phyloP scores from a whole-genome alignment of 2,888 invertebrate species.

The Lagria hirta region DNA sequence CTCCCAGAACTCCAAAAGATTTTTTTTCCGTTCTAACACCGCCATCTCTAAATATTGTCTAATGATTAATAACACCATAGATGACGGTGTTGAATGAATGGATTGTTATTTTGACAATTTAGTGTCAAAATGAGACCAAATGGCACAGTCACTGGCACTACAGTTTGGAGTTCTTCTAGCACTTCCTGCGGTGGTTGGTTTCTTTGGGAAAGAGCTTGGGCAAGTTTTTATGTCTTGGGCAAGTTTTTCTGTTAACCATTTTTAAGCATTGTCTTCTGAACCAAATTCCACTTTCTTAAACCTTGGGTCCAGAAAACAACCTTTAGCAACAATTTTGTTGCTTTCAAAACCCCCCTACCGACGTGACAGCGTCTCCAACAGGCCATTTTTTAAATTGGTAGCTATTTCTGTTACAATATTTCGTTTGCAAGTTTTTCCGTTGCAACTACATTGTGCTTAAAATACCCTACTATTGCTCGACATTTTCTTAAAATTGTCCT shows the following conservation, averaged over 20 bases:
- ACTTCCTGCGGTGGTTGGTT: no score
- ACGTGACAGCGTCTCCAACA: constrained; percentile 1
- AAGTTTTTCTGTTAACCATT: constrained; percentile 26
- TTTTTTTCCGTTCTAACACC: no score
- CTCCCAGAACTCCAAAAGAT: no score
- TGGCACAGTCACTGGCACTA: no score
- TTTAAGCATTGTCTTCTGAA: constrained; percentile 26
- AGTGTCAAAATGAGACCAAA: no score
- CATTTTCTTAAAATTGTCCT: constrained; percentile 31
- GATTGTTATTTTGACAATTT: no score
- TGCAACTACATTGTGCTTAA: constrained; percentile 23
- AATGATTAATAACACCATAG: no score
- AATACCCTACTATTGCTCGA: constrained; percentile 29
- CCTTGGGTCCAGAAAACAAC: constrained; percentile 32
- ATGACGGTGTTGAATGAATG: no score
- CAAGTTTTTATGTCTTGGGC: constrained; percentile 26
- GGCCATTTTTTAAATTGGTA: background rate
- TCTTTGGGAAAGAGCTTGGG: no score
- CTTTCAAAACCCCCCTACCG: no score
- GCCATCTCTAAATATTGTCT: no score
- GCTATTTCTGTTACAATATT: constrained; percentile 26
- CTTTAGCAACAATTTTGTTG: constrained; percentile 26
- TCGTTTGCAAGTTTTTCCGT: constrained; percentile 8
- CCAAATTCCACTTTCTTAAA: constrained; percentile 33
- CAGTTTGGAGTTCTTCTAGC: no score